Percentiles rank a stretch among this genome's conserved stretches.
Evolutionary conservation across 2,113 vertebrate genomes (phyloP).

Genomic region (Amphiprion percula): DNA sequence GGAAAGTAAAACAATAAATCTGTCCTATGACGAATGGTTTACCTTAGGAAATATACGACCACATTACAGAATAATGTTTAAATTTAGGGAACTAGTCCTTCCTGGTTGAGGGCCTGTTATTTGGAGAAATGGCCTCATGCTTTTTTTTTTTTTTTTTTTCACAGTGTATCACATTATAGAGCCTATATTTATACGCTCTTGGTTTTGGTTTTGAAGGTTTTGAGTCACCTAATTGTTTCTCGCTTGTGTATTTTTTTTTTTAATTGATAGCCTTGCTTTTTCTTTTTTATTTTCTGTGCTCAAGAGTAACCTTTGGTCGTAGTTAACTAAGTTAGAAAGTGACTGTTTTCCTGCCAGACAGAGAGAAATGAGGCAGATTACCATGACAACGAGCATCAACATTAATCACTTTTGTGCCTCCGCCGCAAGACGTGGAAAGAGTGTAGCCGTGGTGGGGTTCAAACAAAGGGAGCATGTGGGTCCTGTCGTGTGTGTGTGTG

Average conservation of each 20-base stretch:
- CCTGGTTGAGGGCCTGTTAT: constrained; percentile 16
- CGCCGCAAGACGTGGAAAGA: constrained; percentile 57
- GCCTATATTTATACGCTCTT: constrained; percentile 22
- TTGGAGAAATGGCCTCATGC: constrained; percentile 20
- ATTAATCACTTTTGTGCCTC: constrained; percentile 61
- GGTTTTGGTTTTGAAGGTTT: constrained; percentile 44
- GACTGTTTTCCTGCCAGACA: constrained; percentile 50
- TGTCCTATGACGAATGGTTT: neutral
- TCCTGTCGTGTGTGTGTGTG: constrained; percentile 42
- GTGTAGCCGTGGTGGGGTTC: constrained; percentile 49
- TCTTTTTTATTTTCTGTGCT: constrained; percentile 16
- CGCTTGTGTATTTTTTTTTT: neutral
- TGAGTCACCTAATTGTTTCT: constrained; percentile 3
- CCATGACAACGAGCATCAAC: constrained; percentile 66
- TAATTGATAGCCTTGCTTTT: constrained; percentile 31
- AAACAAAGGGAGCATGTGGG: constrained; percentile 76
- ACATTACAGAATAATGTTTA: constrained; percentile 8
- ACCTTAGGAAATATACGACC: constrained; percentile 3
- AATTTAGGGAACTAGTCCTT: constrained; percentile 24
- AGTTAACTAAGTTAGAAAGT: constrained; percentile 46
- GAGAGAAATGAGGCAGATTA: constrained; percentile 50
- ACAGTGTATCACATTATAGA: constrained; percentile 18
- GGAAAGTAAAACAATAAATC: neutral
- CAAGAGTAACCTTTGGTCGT: constrained; percentile 23
- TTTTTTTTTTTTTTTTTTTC: neutral